These are phyloP conservation scores for Pollachius pollachius DNA, from an alignment of 2,113 vertebrate species.

Conservation along the genomic window DNA sequence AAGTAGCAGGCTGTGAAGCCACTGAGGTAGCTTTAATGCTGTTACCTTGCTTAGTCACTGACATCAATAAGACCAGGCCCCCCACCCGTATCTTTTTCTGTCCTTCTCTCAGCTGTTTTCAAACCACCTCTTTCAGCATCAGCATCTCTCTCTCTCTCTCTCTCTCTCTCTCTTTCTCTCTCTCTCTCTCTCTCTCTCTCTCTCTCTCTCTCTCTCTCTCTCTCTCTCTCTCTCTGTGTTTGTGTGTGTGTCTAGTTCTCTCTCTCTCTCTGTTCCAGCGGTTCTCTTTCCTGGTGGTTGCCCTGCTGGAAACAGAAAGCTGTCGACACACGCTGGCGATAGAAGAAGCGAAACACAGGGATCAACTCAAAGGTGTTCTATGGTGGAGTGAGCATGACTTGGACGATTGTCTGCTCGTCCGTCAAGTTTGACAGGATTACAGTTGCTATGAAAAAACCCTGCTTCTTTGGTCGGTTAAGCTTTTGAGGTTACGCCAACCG, in stretches of 20 bases:
- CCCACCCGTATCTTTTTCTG: background rate
- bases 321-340: too few relatives aligned
- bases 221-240: too few relatives aligned
- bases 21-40: background rate
- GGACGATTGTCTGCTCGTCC: background rate
- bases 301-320: too few relatives aligned
- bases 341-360: too few relatives aligned
- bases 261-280: too few relatives aligned
- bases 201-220: conserved; percentile 22
- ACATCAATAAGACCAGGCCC: background rate
- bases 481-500: too few relatives aligned
- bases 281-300: too few relatives aligned
- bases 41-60: background rate
- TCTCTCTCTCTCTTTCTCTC: background rate
- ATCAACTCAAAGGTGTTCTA: too few relatives aligned
- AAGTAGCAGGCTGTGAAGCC: conserved; percentile 11
- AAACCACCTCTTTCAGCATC: background rate
- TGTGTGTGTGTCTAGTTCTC: too few relatives aligned
- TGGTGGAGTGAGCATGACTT: background rate
- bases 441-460: too few relatives aligned
- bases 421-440: too few relatives aligned
- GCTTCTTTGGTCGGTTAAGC: too few relatives aligned
- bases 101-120: conserved; percentile 3
- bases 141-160: conserved; percentile 13
- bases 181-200: background rate